Percentiles rank a stretch among this genome's conserved stretches.
Conservation (phyloP, 2,888 invertebrate genomes). For the Crocallis elinguaria region DNA sequence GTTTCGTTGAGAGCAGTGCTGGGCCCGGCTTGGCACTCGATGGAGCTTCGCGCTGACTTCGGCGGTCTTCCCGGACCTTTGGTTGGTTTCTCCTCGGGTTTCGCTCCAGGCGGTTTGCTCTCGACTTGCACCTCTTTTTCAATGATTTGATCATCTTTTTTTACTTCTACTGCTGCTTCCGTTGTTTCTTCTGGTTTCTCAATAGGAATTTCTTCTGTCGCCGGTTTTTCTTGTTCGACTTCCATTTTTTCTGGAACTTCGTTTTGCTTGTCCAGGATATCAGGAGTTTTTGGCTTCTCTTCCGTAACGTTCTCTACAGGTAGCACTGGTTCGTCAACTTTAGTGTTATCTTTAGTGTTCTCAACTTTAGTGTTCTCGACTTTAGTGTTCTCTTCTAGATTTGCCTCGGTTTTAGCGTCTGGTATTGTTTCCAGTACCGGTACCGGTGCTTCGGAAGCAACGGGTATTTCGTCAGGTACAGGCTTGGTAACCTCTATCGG, state of each 20-base stretch:
- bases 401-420: conserved; percentile 32
- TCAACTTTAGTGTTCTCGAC: conserved; percentile 24
- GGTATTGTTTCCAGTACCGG: conserved; percentile 24
- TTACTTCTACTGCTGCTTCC: conserved; percentile 32
- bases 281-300: background rate
- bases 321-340: conserved; percentile 3
- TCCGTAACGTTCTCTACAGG: conserved; percentile 1
- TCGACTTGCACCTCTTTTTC: conserved; percentile 26
- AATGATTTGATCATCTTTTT: conserved; percentile 34
- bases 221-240: conserved; percentile 21
- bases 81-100: conserved; percentile 39
- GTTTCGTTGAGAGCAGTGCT: conserved; percentile 76
- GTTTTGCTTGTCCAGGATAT: conserved; percentile 11
- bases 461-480: conserved; percentile 55
- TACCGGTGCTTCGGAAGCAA: conserved; percentile 57
- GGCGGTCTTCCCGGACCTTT: conserved; percentile 48
- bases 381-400: conserved; percentile 30
- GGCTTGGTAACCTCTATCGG: conserved; percentile 62
- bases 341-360: no score
- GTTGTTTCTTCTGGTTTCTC: conserved; percentile 33
- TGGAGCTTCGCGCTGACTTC: conserved; percentile 63
- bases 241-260: conserved; percentile 10
- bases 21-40: conserved; percentile 66
- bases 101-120: conserved; percentile 38
- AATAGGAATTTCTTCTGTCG: background rate